Base-by-base conservation (phyloP, 2,888 invertebrate species). In the Nysson spinosus region DNA sequence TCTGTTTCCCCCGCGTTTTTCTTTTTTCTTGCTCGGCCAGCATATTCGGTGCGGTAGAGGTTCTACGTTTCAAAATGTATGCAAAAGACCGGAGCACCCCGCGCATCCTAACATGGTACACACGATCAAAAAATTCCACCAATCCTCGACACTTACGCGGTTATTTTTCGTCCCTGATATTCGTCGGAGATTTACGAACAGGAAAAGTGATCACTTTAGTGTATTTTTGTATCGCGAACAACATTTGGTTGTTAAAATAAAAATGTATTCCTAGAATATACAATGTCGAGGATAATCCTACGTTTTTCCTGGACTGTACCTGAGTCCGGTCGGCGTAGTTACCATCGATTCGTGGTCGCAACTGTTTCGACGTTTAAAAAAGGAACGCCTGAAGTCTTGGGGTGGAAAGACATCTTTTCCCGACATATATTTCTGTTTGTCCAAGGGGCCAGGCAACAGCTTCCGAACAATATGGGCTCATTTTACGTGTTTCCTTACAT, bases 271-370 rank as follows among this genome's bases (percentile, higher is more conserved):
- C 9, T 7, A 7, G 30, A 3, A 26, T 49, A 42, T 12, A 17
- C 42, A 57, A 65, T 47, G 37, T 39, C 44, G 54, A 54, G 51
- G 47, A 26, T 30, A 51, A 1, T 7, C 5, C 3, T 43, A 64
- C 20, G 42, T 78, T 73, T 60, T 83, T 50, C 14, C 16, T 61
- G 69, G 85, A 85, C 85, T 86, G 85, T 85, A 86, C 86, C 56
- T 72, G 70, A 69, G 85, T 85, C 85, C 86, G 83, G 83, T 71
- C 81, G 78, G 79, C 82, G 85, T 84, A 85, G 86, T 86, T 85
- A 84, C 84, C 86, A 86, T 86, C 86, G 86, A 86, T 86, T 86
- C 84, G 86, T 86, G 85, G 85, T 77, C 85, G 85, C 85, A 85
- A 85, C 85, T 85, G 86, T 85, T 85, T 83, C 84, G 81, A 72